Evolutionary conservation across 2,888 invertebrate genomes (phyloP), one percentile per base, ranked within the genome.

Genomic region (Deladenus siricidicola): DNA sequence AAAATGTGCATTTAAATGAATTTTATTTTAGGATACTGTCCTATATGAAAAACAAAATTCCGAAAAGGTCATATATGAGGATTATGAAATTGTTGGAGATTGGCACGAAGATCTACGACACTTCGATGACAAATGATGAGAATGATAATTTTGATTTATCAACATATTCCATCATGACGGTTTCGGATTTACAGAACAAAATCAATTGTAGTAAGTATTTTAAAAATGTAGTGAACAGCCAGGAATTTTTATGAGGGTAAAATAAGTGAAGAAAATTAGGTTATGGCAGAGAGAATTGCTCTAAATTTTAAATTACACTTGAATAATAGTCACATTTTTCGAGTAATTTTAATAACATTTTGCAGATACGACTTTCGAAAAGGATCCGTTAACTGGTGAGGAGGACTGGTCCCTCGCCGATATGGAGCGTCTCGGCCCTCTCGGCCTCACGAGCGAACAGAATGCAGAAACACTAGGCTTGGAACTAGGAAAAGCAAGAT

Each of bases 331-430:
- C 42, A 42, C n/a, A 42, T n/a, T n/a, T n/a, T n/a, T n/a, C n/a
- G n/a, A n/a, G n/a, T n/a, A n/a, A n/a, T 10, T 52, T 28, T 23
- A 52, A 30, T n/a, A n/a, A 17, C 23, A 17, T 6, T 30, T 23
- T 23, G 4, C 19, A 60, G 60, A 59, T 14, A 30, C 51, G 21
- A 59, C 60, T 1, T 59, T 50, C 50, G 47, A 43, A n/a, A 49
- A 51, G 6, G 56, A 60, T 6, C 60, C 60, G 23, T 49, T 60
- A 30, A 59, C 56, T 3, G 23, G 56, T 30, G 58, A 60, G 21
- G 60, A 60, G 43, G 49, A 29, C 24, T 60, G 60, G 60, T 43
- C 55, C 3, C n/a, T 60, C 23, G 44, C 49, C 24, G 23, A 42
- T 21, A n/a, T 26, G 23, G 57, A 50, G 6, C 58, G 59, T 34